These are phyloP conservation scores for Hoplias malabaricus DNA, from an alignment of 2,113 vertebrate genomes.

Conservation along the genomic window DNA sequence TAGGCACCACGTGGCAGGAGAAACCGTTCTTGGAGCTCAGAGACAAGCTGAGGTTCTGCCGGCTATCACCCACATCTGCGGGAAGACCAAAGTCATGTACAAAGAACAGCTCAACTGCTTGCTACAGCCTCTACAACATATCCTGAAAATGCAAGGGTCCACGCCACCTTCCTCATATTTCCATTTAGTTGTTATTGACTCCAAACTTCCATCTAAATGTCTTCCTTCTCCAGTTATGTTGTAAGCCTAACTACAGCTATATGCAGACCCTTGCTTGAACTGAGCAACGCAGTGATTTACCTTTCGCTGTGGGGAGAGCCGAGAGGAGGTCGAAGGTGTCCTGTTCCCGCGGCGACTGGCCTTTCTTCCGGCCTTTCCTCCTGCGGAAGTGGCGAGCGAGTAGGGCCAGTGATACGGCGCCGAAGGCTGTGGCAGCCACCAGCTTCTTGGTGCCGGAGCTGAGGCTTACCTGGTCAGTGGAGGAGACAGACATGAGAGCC, in stretches of 20 bases:
- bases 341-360: constrained; percentile 76
- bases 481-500: constrained; percentile 1
- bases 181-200: no score
- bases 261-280: no score
- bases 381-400: constrained; percentile 90
- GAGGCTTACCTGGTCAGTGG: constrained; percentile 78
- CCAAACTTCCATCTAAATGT: no score
- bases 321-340: constrained; percentile 74
- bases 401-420: constrained; percentile 85
- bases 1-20: constrained; percentile 70
- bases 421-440: constrained; percentile 82
- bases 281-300: constrained; percentile 59
- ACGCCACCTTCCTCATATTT: no score
- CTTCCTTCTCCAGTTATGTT: no score
- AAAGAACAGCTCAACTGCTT: no score
- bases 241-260: no score
- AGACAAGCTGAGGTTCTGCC: constrained; percentile 84
- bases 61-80: constrained; percentile 80
- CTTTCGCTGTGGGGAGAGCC: constrained; percentile 75
- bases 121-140: no score
- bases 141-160: no score
- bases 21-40: constrained; percentile 81
- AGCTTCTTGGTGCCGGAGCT: constrained; percentile 85
- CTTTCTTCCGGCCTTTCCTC: constrained; percentile 82
- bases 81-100: constrained; percentile 39